phyloP scores from a whole-genome alignment of 2,888 invertebrate species.

The Luperina testacea region DNA sequence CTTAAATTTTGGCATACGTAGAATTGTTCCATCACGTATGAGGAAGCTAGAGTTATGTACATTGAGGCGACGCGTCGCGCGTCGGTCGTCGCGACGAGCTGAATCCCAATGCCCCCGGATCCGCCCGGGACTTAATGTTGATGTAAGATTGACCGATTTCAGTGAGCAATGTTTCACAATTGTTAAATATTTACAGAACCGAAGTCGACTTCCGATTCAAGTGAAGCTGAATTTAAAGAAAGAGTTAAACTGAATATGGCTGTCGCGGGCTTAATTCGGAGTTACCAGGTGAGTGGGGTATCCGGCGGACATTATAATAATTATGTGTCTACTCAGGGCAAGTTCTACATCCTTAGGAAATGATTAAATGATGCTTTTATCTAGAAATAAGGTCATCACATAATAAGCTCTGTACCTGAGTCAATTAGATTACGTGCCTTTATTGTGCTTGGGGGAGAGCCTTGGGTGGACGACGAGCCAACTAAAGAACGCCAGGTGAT shows the following conservation, averaged over 20 bases:
- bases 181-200: slow-evolving; percentile 42
- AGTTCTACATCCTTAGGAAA: slow-evolving; percentile 6
- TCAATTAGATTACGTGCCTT: not conserved
- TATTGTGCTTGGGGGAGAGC: not conserved
- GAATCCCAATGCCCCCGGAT: too few species aligned
- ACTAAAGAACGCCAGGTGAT: not conserved
- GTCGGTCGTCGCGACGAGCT: too few species aligned
- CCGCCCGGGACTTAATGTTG: not conserved
- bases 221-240: slow-evolving; percentile 61
- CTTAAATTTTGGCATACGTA: too few species aligned
- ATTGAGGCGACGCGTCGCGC: too few species aligned
- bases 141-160: not conserved
- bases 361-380: not conserved
- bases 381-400: not conserved
- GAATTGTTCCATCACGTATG: too few species aligned
- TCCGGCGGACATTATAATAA: not conserved
- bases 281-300: slow-evolving; percentile 87
- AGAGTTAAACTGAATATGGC: slow-evolving; percentile 89
- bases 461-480: not conserved
- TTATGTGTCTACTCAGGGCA: not conserved
- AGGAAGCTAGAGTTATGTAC: too few species aligned
- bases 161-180: not conserved
- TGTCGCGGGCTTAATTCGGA: slow-evolving; percentile 92
- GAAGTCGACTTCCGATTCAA: slow-evolving; percentile 33
- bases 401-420: not conserved